Evolutionary conservation across 2,888 invertebrate genomes (phyloP).

Genomic region (Dicranocentrus wangi): DNA sequence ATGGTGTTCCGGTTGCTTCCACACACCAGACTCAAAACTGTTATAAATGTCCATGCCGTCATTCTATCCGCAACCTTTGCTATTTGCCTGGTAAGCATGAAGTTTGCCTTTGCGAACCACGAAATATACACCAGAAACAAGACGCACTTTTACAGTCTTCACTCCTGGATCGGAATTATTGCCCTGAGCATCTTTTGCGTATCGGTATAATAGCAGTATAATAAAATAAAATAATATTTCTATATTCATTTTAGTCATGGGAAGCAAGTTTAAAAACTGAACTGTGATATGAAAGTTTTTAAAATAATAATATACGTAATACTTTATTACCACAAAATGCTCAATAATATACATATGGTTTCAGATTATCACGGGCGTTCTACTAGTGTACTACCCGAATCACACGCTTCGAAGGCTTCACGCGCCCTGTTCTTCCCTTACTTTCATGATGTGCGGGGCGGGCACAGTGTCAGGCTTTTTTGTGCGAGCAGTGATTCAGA

Average conservation of each 20-base stretch:
- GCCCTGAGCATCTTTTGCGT: background rate
- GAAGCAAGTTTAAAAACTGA: background rate
- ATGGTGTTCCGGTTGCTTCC: conserved; percentile 49
- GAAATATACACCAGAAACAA: background rate
- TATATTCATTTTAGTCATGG: too few species aligned
- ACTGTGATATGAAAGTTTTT: too few species aligned
- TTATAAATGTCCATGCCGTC: conserved; percentile 33
- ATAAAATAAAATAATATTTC: too few species aligned
- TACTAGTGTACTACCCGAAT: conserved; percentile 25
- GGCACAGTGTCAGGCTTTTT: background rate
- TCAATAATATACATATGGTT: too few species aligned
- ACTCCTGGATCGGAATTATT: conserved; percentile 53
- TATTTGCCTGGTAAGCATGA: background rate
- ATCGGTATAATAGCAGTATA: too few species aligned
- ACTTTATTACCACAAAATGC: too few species aligned
- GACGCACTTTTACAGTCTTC: conserved; percentile 45
- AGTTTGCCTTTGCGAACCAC: conserved; percentile 26
- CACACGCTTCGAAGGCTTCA: background rate
- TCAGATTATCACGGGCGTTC: conserved; percentile 31
- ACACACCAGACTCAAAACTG: background rate
- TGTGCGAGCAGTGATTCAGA: conserved; percentile 16
- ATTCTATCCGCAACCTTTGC: background rate
- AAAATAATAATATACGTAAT: too few species aligned
- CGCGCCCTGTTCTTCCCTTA: background rate
- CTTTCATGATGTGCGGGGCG: conserved; percentile 34